phyloP scores from a whole-genome alignment of 2,113 vertebrate genomes.

The Pseudorectes ferrugineus region DNA sequence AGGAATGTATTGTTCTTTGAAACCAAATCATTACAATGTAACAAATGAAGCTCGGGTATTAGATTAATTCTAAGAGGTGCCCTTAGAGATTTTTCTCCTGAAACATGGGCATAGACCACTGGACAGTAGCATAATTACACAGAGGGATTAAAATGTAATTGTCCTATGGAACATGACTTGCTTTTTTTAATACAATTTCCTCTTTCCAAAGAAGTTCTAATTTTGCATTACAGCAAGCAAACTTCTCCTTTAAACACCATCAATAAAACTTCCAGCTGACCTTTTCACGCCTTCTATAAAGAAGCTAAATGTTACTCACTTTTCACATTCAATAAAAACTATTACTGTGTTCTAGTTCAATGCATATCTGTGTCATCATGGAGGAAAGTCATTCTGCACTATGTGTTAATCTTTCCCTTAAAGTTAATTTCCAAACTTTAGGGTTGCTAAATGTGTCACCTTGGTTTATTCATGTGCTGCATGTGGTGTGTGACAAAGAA shows the following conservation, averaged over 20 bases:
- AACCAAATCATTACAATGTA: not conserved
- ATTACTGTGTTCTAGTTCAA: conserved; percentile 44
- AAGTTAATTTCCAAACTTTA: not conserved
- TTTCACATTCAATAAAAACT: conserved; percentile 60
- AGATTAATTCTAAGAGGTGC: not conserved
- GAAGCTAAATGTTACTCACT: conserved; percentile 24
- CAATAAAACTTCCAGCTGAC: conserved; percentile 21
- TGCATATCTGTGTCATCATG: conserved; percentile 9
- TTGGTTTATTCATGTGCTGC: not conserved
- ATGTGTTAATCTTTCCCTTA: not conserved
- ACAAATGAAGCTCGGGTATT: not conserved
- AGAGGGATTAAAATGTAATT: not conserved
- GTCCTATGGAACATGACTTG: not conserved
- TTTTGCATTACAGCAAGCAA: not conserved
- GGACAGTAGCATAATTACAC: not conserved
- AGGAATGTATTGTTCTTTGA: not conserved
- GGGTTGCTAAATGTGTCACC: not conserved
- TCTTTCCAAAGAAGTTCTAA: not conserved
- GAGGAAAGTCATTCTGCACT: conserved; percentile 8
- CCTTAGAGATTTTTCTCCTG: not conserved
- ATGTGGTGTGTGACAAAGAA: not conserved
- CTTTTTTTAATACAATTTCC: not conserved
- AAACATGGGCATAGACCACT: not conserved
- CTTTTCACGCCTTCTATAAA: conserved; percentile 18
- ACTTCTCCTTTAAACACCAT: not conserved